Percentiles rank a stretch among this genome's conserved stretches.
Evolutionary conservation across 2,797 vertebrate species (phyloP).

Genomic region (Gadopsis bispinosus): DNA sequence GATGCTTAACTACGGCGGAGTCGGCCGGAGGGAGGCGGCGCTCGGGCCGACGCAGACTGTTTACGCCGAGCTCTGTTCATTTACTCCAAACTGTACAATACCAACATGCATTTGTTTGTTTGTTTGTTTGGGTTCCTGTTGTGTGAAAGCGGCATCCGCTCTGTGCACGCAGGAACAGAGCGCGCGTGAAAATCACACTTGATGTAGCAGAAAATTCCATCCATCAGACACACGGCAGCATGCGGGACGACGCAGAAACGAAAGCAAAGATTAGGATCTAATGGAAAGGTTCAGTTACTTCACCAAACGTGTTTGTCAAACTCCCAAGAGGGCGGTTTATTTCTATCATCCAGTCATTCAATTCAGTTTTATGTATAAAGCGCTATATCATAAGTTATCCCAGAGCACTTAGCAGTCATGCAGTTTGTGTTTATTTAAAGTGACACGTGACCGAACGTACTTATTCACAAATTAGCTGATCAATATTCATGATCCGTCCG

Average conservation of each 20-base stretch:
- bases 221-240: neutral
- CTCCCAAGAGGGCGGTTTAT: neutral
- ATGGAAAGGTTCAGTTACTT: neutral
- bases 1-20: slow-evolving; percentile 4
- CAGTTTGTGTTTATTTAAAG: too few species aligned
- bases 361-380: too few species aligned
- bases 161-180: neutral
- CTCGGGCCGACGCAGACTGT: neutral
- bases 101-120: neutral
- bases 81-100: neutral
- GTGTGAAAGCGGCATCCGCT: neutral
- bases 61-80: neutral
- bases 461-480: too few species aligned
- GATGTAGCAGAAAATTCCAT: slow-evolving; percentile 33
- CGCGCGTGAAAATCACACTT: neutral
- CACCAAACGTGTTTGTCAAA: neutral
- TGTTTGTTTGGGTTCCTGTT: slow-evolving; percentile 2
- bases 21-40: neutral
- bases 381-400: too few species aligned
- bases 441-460: too few species aligned
- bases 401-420: too few species aligned
- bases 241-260: neutral
- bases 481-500: too few species aligned
- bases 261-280: slow-evolving; percentile 1
- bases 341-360: neutral